Conservation (phyloP, 2,888 invertebrate species). For the Drosophila demipolita region DNA sequence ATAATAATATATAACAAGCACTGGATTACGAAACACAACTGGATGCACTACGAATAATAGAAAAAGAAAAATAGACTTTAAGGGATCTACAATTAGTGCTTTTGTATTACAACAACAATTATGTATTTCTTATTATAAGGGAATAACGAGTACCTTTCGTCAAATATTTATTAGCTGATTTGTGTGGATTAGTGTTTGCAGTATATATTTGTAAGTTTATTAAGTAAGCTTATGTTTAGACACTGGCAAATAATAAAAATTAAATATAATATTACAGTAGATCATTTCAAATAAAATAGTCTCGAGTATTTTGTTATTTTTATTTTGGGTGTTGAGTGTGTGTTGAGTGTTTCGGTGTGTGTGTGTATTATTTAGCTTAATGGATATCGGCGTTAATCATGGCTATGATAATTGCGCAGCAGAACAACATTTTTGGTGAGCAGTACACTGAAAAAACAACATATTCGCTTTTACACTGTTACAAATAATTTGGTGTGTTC, state of each 20-base stretch:
- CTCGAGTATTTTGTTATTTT: background rate
- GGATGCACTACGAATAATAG: slow-evolving; percentile 18
- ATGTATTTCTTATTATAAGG: slow-evolving; percentile 13
- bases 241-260: slow-evolving; percentile 55
- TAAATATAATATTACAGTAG: slow-evolving; percentile 12
- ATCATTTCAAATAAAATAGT: slow-evolving; percentile 3
- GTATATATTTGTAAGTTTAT: slow-evolving; percentile 22
- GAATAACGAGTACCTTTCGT: slow-evolving; percentile 54
- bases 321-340: slow-evolving; percentile 19
- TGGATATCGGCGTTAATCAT: slow-evolving; percentile 78
- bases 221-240: slow-evolving; percentile 47
- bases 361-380: slow-evolving; percentile 64
- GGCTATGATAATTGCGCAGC: slow-evolving; percentile 73
- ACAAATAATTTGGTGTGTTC: slow-evolving; percentile 68
- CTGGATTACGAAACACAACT: background rate
- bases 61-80: background rate
- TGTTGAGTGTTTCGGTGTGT: slow-evolving; percentile 37
- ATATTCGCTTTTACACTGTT: slow-evolving; percentile 81
- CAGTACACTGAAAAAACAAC: slow-evolving; percentile 80
- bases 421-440: slow-evolving; percentile 74
- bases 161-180: slow-evolving; percentile 48
- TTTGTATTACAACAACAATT: slow-evolving; percentile 11
- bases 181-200: slow-evolving; percentile 41
- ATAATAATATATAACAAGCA: background rate
- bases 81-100: background rate